Evolutionary conservation across 23 tunicate species (phyloP), one percentile per base, ranked within the genome.

Genomic region (Halocynthia aurantium): DNA sequence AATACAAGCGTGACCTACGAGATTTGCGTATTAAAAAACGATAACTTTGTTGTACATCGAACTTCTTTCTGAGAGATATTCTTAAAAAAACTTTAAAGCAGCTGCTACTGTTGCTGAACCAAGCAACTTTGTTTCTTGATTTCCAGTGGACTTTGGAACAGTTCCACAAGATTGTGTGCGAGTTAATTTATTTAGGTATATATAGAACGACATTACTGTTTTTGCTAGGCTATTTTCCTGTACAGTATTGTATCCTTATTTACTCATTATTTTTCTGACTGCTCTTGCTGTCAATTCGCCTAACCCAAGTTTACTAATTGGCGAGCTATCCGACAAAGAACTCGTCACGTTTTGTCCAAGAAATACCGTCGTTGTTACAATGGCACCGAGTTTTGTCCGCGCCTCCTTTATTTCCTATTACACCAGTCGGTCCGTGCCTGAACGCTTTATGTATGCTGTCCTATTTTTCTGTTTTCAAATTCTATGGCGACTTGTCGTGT

Each of bases 401-500:
- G 44, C 44, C 44, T 4, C 44, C 44, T 31, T 31, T 31, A 31
- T 31, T 31, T 31, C 44, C 44, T 31, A 31, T 31, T 31, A 31
- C 44, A 1, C 44, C 44, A 31, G 44, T 31, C 4, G 44, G 44
- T 31, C 44, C 44, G 56, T 74, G 67, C 57, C 67, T 74, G 66
- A 20, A 55, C 57, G 56, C 20, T 10, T 53, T 74, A 49, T 6
- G 78, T 74, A 74, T 74, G 18, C 31, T 53, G 6, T 55, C 52
- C 53, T 74, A 60, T 60, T 60, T 60, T 15, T 15, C 64, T 15
- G n/a, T 60, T 15, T n/a, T 4, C n/a, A 60, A 15, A 60, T 60
- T n/a, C 17, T 81, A n/a, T 86, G 91, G 91, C 75, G 81, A 75
- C 51, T 80, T 12, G 71, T 86, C 21, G 77, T 72, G 66, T 81